Conservation (phyloP, 2,797 vertebrate species). For the Melanogrammus aeglefinus region DNA sequence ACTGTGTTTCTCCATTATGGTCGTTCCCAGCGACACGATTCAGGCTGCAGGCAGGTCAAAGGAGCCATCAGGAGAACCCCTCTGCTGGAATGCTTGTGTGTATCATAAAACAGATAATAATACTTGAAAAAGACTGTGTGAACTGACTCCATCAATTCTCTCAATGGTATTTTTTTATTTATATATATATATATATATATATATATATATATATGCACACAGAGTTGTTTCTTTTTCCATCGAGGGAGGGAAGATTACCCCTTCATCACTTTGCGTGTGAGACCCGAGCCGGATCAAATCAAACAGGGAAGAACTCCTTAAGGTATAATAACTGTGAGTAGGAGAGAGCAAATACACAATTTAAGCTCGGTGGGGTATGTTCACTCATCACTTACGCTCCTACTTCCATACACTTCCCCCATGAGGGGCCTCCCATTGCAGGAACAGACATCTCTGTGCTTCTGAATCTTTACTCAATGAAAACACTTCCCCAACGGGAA, state of each 20-base stretch:
- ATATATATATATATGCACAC: too few species aligned
- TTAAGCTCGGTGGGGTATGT: neutral
- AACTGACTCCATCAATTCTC: neutral
- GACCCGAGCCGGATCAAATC: neutral
- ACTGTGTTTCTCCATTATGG: neutral
- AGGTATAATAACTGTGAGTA: neutral
- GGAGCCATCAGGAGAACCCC: neutral
- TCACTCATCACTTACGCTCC: neutral
- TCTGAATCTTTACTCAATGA: constrained; percentile 2
- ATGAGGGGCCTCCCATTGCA: neutral
- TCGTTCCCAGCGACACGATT: neutral
- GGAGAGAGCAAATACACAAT: constrained; percentile 4
- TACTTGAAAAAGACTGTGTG: neutral
- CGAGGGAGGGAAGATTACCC: neutral
- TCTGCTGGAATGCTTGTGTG: neutral
- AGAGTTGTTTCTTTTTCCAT: neutral
- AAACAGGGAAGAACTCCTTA: neutral
- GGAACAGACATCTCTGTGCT: neutral
- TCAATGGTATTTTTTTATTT: too few species aligned
- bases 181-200: too few species aligned
- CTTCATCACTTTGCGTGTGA: neutral
- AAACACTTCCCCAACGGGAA: constrained; percentile 17
- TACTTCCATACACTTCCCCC: constrained; percentile 1
- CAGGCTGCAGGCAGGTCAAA: neutral
- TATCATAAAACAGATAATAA: neutral